Base-by-base conservation (phyloP, 2,888 invertebrate genomes). In the Stenoptilia bipunctidactyla region DNA sequence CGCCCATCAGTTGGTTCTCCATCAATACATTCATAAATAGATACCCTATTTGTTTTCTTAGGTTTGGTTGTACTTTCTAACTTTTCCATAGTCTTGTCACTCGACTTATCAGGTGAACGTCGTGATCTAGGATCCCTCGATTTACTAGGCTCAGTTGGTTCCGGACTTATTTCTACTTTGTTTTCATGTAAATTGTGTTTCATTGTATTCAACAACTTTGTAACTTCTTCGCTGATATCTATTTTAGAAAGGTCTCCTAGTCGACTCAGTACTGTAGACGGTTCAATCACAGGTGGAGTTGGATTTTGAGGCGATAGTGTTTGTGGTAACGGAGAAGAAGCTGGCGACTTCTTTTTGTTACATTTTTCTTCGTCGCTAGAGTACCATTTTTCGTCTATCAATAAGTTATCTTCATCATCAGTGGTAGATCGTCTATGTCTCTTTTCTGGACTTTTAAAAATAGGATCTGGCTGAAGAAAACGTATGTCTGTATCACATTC, bases 331-430 rank as follows among this genome's bases (percentile, higher is more conserved):
- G 79, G 79, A n/a, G 82, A 77, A 27, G 65, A 61, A 36, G 50
- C 53, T 10, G 77, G 79, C 15, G 84, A 79, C 44, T 66, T 79
- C 40, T 59, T 70, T 55, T 72, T 83, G 14, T 45, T 56, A 15
- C 65, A 61, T 44, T 90, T 92, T 53, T 90, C 90, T 51, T 91
- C 92, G 51, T 92, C 92, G 60, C 92, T 92, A 1, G 92, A 93
- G 60, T 93, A 93, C 90, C 93, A 93, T 67, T 90, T 89, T 52
- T 86, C 86, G 49, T 86, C 86, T 44, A 86, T 86, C 45, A 80
- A 66, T 49, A 86, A 66, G 42, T 86, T 86, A 48, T 87, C 87
- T 54, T 88, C 87, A 40, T 86, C 85, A 50, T 86, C 86, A 40
- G 85, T 87, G 38, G 85, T 84, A 15, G 82, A 83, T 1, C 77